Evolutionary conservation across 2,888 invertebrate species (phyloP).

Genomic region (Pristionchus fissidentatus): DNA sequence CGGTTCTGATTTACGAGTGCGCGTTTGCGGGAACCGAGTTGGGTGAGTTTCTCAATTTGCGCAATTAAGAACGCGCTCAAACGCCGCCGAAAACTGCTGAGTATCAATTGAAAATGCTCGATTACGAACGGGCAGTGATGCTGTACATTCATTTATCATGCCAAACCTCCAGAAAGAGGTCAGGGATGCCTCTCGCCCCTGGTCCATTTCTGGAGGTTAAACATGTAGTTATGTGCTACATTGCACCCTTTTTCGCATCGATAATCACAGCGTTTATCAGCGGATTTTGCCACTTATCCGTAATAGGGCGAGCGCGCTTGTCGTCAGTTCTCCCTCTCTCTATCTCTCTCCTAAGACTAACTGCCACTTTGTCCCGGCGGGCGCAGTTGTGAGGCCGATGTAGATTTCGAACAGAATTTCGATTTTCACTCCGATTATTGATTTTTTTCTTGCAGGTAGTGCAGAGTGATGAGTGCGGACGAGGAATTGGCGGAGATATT

Average conservation of each 20-base stretch:
- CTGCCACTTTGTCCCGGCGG: neutral
- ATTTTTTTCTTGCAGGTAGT: neutral
- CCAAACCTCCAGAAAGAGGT: no score
- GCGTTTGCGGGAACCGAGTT: neutral
- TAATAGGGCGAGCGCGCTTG: neutral
- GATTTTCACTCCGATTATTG: neutral
- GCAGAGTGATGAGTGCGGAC: slow-evolving; percentile 2
- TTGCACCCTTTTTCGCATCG: neutral
- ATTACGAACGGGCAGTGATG: no score
- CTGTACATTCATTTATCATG: neutral
- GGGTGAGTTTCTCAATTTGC: neutral
- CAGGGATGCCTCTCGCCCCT: no score
- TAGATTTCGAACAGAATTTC: neutral
- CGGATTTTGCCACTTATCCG: neutral
- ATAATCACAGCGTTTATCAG: neutral
- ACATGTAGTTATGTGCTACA: no score
- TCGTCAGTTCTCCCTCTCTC: neutral
- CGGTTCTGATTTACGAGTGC: neutral
- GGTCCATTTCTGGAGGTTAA: no score
- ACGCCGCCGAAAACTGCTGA: neutral
- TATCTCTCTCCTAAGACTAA: neutral
- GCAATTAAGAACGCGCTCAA: no score
- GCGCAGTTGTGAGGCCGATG: neutral
- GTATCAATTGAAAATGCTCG: neutral
- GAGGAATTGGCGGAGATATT: neutral